Evolutionary conservation across 2,888 invertebrate species (phyloP), one percentile per base, ranked within the genome.

Genomic region (Myopa testacea): DNA sequence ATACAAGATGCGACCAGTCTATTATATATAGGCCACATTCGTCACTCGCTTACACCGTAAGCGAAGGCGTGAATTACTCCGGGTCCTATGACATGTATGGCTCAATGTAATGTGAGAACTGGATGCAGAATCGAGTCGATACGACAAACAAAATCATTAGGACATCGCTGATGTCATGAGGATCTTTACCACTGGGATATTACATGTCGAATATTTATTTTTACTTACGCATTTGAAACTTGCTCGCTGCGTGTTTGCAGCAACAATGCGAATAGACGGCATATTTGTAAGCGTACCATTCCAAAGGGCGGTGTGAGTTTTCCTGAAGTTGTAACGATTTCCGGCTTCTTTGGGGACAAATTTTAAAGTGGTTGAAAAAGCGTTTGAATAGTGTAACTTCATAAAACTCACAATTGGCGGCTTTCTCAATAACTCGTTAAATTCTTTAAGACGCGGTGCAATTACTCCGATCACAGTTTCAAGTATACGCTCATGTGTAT

Each of bases 211-310:
- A 26, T 26, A 26, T 26, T 26, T 26, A 26, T 26, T 26, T 26
- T 26, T 26, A 26, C 90, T 86, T 92, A 91, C 89, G 94, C 94
- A 86, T 92, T 91, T 87, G 94, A 92, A 84, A 97, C 92, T 85
- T 93, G 92, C 82, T 92, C 90, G 87, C 94, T 93, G 86, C 94
- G 94, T 75, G 94, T 93, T 81, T 92, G 91, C 82, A 96, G 91
- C 84, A 97, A 91, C 78, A 94, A 93, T 81, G 95, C 93, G 86
- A 97, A 91, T 82, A 97, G 91, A 87, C 94, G 93, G 80, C 95
- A 93, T 83, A 96, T 93, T 89, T 96, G 94, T 80, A 96, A 91
- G 81, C 96, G 91, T 68, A 94, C 93, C 88, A 93, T 93, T 78
- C 96, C 96, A 84, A 96, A 91, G 45, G 95, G 95, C 80, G 93